These are phyloP conservation scores for Cynopterus brachyotis DNA, from an alignment of 2,113 vertebrate species.

Conservation along the genomic window DNA sequence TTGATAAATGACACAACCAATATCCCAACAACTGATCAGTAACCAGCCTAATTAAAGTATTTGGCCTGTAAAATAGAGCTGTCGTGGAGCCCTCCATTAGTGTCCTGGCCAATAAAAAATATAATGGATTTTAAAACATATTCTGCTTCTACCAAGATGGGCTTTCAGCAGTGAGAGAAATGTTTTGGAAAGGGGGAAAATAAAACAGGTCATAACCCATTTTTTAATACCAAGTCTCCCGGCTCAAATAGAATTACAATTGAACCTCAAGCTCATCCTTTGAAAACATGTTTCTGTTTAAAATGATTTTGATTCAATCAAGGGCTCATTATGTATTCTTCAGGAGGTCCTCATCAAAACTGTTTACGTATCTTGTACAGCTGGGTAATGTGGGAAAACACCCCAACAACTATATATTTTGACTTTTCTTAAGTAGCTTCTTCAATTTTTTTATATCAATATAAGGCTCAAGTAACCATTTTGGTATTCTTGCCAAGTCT, in stretches of 20 bases:
- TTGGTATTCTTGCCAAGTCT: slow-evolving; percentile 48
- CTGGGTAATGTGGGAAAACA: slow-evolving; percentile 73
- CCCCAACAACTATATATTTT: slow-evolving; percentile 76
- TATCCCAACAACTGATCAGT: slow-evolving; percentile 87
- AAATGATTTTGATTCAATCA: slow-evolving; percentile 87
- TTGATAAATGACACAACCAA: slow-evolving; percentile 88
- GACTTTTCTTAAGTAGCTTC: slow-evolving; percentile 77
- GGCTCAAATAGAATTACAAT: slow-evolving; percentile 87
- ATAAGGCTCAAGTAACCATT: slow-evolving; percentile 38
- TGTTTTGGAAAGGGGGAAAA: slow-evolving; percentile 67
- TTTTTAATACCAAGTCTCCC: slow-evolving; percentile 81
- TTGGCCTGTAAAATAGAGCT: slow-evolving; percentile 87
- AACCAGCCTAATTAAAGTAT: slow-evolving; percentile 86
- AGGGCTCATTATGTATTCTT: slow-evolving; percentile 83
- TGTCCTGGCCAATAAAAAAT: slow-evolving; percentile 87
- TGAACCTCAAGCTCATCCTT: slow-evolving; percentile 81
- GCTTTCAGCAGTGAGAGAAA: slow-evolving; percentile 68
- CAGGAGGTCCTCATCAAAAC: slow-evolving; percentile 79
- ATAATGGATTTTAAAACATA: slow-evolving; percentile 87
- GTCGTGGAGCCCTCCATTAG: slow-evolving; percentile 87
- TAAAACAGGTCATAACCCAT: slow-evolving; percentile 77
- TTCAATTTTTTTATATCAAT: slow-evolving; percentile 73
- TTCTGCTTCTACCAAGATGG: slow-evolving; percentile 73
- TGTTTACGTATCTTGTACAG: slow-evolving; percentile 83
- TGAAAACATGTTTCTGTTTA: slow-evolving; percentile 85